Conservation (phyloP, 23 tunicate genomes). For the Halocynthia roretzi region DNA sequence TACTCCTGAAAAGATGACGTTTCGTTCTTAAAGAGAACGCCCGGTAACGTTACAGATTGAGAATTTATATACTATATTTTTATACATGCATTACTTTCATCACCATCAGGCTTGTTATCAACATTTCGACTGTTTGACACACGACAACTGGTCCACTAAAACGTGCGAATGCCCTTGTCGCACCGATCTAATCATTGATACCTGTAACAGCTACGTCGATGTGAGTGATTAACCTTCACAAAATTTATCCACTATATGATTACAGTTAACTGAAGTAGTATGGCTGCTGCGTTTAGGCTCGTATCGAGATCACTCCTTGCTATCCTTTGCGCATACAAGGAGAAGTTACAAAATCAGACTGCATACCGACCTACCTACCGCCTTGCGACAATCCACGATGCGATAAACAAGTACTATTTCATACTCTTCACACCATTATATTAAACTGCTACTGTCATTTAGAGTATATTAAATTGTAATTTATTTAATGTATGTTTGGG, state of each 20-base stretch:
- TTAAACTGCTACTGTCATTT: neutral
- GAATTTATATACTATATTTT: too few species aligned
- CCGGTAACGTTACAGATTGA: too few species aligned
- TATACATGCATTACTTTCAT: neutral
- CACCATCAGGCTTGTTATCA: neutral
- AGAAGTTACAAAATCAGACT: neutral
- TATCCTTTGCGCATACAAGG: neutral
- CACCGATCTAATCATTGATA: conserved; percentile 1
- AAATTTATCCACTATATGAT: too few species aligned
- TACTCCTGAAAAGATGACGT: too few species aligned
- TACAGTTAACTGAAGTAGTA: neutral
- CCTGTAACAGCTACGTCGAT: conserved; percentile 4
- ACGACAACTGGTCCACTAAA: conserved; percentile 1
- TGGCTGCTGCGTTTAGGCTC: neutral
- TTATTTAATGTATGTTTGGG: neutral
- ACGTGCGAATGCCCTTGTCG: conserved; percentile 11
- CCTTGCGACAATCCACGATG: conserved; percentile 9
- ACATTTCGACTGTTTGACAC: neutral
- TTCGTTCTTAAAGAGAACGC: too few species aligned
- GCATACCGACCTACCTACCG: neutral
- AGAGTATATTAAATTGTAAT: too few species aligned
- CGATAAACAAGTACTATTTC: neutral
- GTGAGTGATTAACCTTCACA: neutral
- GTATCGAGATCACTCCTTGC: neutral
- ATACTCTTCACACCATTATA: neutral